Evolutionary conservation across 1,140 invertebrate species (phyloP), one percentile per base, ranked within the genome.

Genomic region (Megathymus violae): DNA sequence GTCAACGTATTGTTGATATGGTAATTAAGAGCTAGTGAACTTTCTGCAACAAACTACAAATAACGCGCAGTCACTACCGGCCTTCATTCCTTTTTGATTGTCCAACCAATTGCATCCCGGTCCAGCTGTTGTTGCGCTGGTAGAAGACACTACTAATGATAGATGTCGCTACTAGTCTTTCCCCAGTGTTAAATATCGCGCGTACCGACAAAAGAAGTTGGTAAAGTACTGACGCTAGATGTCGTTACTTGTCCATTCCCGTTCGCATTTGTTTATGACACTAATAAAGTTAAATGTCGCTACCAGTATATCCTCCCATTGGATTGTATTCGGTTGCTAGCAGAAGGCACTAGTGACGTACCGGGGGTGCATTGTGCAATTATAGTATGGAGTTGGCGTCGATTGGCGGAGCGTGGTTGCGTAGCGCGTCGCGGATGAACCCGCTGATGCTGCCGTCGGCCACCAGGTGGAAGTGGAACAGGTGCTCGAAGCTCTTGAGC

Each of bases 401-500:
- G 51, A 90, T 81, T 50, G 84, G 74, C 54, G 88, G 81, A 70
- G 85, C 80, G 74, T 93, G 91, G 38, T 93, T 92, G 73, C 95
- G 94, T 22, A 96, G 88, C 91, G 95, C 94, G 71, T 96, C 94
- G 64, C 93, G 93, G 58, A 96, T 93, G 82, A 95, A 95, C n/a
- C 91, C 92, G 67, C 95, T 93, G 68, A 96, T 93, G 41, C 93
- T 94, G 47, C 93, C 93, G 69, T 98, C 97, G 31, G 94, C 96
- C 68, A 98, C 96, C 34, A 99, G 92, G 82, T 97, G 96, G 92
- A 98, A 98, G 92, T 98, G 98, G 92, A 98, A 99, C 40, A 99
- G 92, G 91, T 99, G 97, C 86, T 99, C 98, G 73, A 97, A 92
- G 91, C 98, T 99, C 91, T 99, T 99, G 11, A 99, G 93, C 22